Evolutionary conservation across 2,888 invertebrate species (phyloP), one percentile per base, ranked within the genome.

Genomic region (Drosophila subsilvestris): DNA sequence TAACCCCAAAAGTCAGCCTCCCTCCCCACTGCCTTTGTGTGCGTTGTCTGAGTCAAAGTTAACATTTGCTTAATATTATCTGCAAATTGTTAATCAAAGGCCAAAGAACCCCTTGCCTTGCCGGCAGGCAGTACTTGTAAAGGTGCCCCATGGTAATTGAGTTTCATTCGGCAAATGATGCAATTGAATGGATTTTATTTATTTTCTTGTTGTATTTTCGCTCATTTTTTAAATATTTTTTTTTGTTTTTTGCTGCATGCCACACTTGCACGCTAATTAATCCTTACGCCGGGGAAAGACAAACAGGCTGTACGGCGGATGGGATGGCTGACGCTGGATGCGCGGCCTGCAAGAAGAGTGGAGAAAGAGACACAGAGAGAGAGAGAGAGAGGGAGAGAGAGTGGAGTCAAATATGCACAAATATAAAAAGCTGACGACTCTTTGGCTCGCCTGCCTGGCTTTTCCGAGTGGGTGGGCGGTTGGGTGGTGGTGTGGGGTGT

Each of bases 241-340:
- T 18, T 42, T 62, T 74, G 59, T 62, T 61, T 62, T 45, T 12
- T 29, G 53, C 54, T 56, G 51, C 75, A 74, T 56, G 78, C 84
- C 83, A 86, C 89, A 90, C 90, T 90, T 89, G 78, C 74, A 76
- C 78, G 88, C 90, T 90, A 90, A 90, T 90, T 90, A 90, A 90
- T 90, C 89, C 88, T 87, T 86, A 78, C 81, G 84, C 84, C 80
- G 77, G 67, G n/a, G 67, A 66, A 88, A 80, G 65, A 72, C 83
- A 86, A 88, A 86, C 72, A 83, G 54, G 61, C 55, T 43, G 49
- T 56, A 63, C 42, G 65, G 43, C 55, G 61, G 29, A 48, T 56
- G 51, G 69, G 22, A 1, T 22, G 22, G 0, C 32, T 14, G 37
- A 6, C 14, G 37, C n/a, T 37, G 42, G 48, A 61, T 61, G 53